These are phyloP conservation scores for Callithrix jacchus DNA, from an alignment of 2,113 vertebrate genomes.

Conservation along the genomic window DNA sequence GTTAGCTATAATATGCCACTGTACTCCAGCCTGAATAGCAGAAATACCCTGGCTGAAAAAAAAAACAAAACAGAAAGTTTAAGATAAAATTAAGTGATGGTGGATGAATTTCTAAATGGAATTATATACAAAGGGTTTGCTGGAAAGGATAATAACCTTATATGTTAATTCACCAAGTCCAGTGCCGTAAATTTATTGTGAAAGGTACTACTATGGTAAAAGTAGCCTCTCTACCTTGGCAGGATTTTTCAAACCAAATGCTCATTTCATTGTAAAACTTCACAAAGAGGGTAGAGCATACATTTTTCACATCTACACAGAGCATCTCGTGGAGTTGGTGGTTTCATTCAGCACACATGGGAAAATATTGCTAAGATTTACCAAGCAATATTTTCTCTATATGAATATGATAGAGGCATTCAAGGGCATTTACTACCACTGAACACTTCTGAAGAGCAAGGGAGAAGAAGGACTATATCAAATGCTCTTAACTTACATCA, in stretches of 20 bases:
- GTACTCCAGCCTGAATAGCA: no score
- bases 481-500: background rate
- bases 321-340: background rate
- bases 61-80: no score
- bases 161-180: background rate
- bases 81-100: background rate
- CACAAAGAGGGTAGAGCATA: background rate
- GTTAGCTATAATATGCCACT: no score
- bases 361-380: background rate
- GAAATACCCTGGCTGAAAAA: no score
- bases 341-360: background rate
- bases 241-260: background rate
- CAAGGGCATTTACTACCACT: background rate
- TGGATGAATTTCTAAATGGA: background rate
- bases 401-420: background rate
- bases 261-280: background rate
- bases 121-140: background rate
- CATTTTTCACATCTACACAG: background rate
- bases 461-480: background rate
- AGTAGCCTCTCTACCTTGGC: background rate
- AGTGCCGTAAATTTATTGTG: background rate
- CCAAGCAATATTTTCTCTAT: background rate
- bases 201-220: background rate
- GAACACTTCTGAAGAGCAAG: background rate
- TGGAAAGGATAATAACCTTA: background rate